Evolutionary conservation across 2,113 vertebrate genomes (phyloP).

Genomic region (Cebidichthys violaceus): DNA sequence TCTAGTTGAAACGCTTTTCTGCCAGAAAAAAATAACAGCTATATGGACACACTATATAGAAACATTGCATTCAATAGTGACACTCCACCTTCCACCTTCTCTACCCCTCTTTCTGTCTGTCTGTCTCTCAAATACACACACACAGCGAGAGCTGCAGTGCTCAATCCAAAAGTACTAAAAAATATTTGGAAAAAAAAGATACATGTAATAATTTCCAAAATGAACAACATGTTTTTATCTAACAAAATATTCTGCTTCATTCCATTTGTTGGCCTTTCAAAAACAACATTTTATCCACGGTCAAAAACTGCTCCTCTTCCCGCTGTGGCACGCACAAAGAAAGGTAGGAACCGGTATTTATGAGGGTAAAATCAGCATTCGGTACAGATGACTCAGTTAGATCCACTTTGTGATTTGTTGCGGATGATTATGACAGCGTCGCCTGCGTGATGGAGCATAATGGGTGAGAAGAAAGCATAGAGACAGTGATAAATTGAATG

Average conservation of each 20-base stretch:
- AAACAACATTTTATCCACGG: too few species aligned
- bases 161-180: neutral
- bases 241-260: neutral
- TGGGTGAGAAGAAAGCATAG: neutral
- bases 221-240: neutral
- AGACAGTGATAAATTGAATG: neutral
- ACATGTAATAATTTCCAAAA: too few species aligned
- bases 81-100: too few species aligned
- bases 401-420: neutral
- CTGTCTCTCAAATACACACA: neutral
- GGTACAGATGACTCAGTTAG: neutral
- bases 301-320: neutral
- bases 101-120: neutral
- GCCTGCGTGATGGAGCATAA: neutral
- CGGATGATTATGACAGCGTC: neutral
- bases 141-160: neutral
- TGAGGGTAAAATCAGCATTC: too few species aligned
- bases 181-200: neutral
- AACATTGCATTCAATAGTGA: too few species aligned
- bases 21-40: too few species aligned
- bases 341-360: neutral
- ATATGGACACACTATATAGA: neutral
- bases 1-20: too few species aligned
- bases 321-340: neutral
- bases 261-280: neutral